These are phyloP conservation scores for Phacellophora camtschatica DNA, from an alignment of 30 jellyfish, hydroid and myxozoan species.

Conservation along the genomic window DNA sequence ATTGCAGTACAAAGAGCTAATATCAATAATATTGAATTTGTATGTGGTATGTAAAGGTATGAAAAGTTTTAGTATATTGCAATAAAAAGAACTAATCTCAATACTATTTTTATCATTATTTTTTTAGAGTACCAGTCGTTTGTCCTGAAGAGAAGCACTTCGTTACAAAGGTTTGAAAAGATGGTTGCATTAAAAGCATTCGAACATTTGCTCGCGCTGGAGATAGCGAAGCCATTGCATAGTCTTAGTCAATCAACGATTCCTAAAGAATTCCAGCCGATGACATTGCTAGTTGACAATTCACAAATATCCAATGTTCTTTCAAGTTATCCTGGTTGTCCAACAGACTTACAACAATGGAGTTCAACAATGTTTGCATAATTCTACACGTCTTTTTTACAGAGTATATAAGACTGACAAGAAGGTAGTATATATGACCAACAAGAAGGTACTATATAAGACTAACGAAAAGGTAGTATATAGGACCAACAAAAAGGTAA, in stretches of 20 bases:
- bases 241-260: conserved; percentile 28
- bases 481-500: too few relatives aligned
- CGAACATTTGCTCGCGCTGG: conserved; percentile 81
- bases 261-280: conserved; percentile 85
- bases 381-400: background rate
- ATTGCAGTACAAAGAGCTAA: background rate
- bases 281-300: conserved; percentile 60
- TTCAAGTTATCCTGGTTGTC: conserved; percentile 76
- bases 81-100: too few relatives aligned
- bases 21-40: too few relatives aligned
- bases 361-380: conserved; percentile 68
- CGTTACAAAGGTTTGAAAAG: conserved; percentile 70
- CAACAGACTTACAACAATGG: conserved; percentile 91
- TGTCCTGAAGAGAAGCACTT: conserved; percentile 55
- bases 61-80: too few relatives aligned
- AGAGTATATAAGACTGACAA: too few relatives aligned
- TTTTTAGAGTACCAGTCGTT: conserved; percentile 78
- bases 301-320: conserved; percentile 67
- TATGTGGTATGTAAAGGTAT: too few relatives aligned
- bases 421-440: too few relatives aligned
- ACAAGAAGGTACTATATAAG: too few relatives aligned
- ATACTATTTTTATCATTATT: too few relatives aligned
- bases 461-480: too few relatives aligned
- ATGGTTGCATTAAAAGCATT: conserved; percentile 87
- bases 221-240: conserved; percentile 67